A percentile compares a stretch with the other conserved stretches of the same genome.
Evolutionary conservation across 2,888 invertebrate genomes (phyloP).

Genomic region (Diploptera punctata): DNA sequence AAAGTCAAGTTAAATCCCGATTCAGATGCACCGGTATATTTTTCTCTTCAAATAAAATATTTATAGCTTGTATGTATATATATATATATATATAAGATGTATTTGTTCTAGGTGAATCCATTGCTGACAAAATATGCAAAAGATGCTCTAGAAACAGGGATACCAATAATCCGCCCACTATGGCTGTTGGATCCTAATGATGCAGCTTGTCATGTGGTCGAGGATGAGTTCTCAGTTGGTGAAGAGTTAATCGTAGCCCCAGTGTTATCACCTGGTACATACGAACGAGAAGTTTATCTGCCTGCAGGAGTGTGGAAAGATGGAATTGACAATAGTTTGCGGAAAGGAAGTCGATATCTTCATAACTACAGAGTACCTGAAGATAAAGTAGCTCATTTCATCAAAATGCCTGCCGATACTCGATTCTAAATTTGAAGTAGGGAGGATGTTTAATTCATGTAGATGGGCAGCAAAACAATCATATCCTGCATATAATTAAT

Average conservation of each 20-base stretch:
- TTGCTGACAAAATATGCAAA: slow-evolving; percentile 77
- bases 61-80: too few species aligned
- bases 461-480: too few species aligned
- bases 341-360: slow-evolving; percentile 91
- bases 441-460: too few species aligned
- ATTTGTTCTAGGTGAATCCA: slow-evolving; percentile 78
- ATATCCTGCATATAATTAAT: too few species aligned
- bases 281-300: slow-evolving; percentile 82
- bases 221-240: slow-evolving; percentile 89
- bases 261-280: slow-evolving; percentile 72
- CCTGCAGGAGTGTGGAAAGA: slow-evolving; percentile 94
- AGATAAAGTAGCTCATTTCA: slow-evolving; percentile 82
- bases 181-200: slow-evolving; percentile 90
- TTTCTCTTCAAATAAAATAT: too few species aligned
- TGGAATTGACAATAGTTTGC: slow-evolving; percentile 83
- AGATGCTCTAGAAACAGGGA: slow-evolving; percentile 79
- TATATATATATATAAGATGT: too few species aligned
- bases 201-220: slow-evolving; percentile 74
- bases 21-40: too few species aligned
- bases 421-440: slow-evolving; percentile 65
- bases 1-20: too few species aligned
- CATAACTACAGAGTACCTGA: slow-evolving; percentile 84
- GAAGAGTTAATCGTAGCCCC: slow-evolving; percentile 92
- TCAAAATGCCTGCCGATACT: slow-evolving; percentile 84
- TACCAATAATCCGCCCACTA: slow-evolving; percentile 85